phyloP scores from a whole-genome alignment of 2,888 invertebrate species.

The Brachyopa scutellaris region DNA sequence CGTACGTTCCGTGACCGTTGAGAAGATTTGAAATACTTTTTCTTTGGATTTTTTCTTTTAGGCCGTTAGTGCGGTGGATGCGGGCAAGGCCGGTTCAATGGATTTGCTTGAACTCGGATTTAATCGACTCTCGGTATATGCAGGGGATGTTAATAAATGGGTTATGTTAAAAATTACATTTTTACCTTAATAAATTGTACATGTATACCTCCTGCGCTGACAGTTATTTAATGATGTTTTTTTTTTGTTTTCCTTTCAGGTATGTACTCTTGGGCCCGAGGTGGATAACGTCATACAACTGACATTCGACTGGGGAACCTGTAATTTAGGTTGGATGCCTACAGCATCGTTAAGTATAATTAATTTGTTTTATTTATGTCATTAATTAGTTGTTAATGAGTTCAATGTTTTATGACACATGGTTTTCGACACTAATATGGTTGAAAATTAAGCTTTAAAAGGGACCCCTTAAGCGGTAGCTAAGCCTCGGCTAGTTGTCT shows the following conservation, averaged over 20 bases:
- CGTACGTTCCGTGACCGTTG: constrained; percentile 47
- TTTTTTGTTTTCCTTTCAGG: constrained; percentile 43
- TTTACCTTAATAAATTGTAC: constrained; percentile 7
- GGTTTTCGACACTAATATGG: too few species aligned
- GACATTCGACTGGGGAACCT: not conserved
- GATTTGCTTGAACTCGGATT: constrained; percentile 31
- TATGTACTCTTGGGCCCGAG: constrained; percentile 1
- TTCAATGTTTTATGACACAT: too few species aligned
- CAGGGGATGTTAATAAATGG: not conserved
- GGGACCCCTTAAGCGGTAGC: too few species aligned
- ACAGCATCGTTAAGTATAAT: constrained; percentile 14
- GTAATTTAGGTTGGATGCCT: not conserved
- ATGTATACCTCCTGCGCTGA: not conserved
- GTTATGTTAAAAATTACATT: not conserved
- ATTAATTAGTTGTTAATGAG: constrained; percentile 16
- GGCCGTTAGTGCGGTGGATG: not conserved
- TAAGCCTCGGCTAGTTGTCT: too few species aligned
- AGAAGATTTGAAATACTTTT: constrained; percentile 39
- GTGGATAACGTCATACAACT: constrained; percentile 2
- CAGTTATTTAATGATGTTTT: constrained; percentile 29
- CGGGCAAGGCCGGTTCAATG: constrained; percentile 58
- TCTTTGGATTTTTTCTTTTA: constrained; percentile 6
- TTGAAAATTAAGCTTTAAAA: too few species aligned
- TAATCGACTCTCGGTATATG: constrained; percentile 2
- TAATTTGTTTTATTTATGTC: constrained; percentile 11